Evolutionary conservation across 2,888 invertebrate species (phyloP).

Genomic region (Graphium colonna): DNA sequence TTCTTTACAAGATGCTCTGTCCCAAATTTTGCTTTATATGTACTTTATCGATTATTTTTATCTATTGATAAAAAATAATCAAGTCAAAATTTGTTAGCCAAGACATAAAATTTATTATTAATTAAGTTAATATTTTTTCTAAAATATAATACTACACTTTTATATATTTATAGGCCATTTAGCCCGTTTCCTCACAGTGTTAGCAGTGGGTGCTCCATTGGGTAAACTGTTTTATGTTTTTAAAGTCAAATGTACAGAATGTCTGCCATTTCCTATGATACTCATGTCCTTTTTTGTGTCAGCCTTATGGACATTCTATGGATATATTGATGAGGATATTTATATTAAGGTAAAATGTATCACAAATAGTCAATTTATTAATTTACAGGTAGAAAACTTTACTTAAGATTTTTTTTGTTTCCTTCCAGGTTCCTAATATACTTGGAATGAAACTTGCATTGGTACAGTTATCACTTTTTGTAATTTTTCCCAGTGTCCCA

Average conservation of each 20-base stretch:
- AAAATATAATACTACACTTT: too few species aligned
- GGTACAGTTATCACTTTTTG: slow-evolving; percentile 88
- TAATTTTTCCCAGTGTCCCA: slow-evolving; percentile 82
- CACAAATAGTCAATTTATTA: background rate
- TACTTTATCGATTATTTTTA: too few species aligned
- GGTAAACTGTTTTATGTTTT: slow-evolving; percentile 90
- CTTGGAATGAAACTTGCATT: slow-evolving; percentile 87
- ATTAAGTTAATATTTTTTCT: too few species aligned
- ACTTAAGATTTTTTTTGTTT: background rate
- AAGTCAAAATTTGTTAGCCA: too few species aligned
- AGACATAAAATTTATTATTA: too few species aligned
- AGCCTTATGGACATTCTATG: slow-evolving; percentile 92
- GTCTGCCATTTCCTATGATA: slow-evolving; percentile 93
- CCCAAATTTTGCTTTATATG: too few species aligned
- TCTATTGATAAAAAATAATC: too few species aligned
- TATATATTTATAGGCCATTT: slow-evolving; percentile 72
- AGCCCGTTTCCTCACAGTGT: slow-evolving; percentile 86
- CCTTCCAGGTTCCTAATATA: slow-evolving; percentile 87
- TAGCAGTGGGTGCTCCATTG: slow-evolving; percentile 91
- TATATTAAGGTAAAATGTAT: slow-evolving; percentile 85
- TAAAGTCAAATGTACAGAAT: slow-evolving; percentile 88
- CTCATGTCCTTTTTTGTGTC: slow-evolving; percentile 90
- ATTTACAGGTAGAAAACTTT: background rate
- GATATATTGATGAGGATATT: slow-evolving; percentile 86
- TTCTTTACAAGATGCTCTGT: too few species aligned